Evolutionary conservation across 2,888 invertebrate genomes (phyloP).

Genomic region (Apamea anceps): DNA sequence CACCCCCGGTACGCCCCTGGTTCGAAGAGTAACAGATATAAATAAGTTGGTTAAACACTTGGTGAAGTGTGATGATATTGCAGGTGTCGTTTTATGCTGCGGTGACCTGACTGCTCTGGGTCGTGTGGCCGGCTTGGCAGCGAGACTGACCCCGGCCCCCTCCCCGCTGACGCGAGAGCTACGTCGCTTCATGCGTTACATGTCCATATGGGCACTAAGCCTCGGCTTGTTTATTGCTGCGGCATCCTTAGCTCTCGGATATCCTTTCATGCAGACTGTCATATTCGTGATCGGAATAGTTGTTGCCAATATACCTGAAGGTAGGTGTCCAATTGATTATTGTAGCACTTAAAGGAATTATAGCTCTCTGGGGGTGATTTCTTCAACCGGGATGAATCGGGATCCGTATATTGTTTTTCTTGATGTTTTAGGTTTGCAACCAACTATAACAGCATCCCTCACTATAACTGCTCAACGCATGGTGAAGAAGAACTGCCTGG

Average conservation of each 20-base stretch:
- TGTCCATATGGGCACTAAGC: slow-evolving; percentile 97
- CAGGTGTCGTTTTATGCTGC: slow-evolving; percentile 95
- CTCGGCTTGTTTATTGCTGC: slow-evolving; percentile 98
- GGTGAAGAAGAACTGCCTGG: slow-evolving; percentile 99
- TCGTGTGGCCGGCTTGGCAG: slow-evolving; percentile 97
- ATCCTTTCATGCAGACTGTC: slow-evolving; percentile 99
- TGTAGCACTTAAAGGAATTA: background rate
- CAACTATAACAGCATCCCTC: slow-evolving; percentile 99
- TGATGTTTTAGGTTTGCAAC: slow-evolving; percentile 92
- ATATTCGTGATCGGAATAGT: slow-evolving; percentile 99
- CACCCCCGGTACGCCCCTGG: background rate
- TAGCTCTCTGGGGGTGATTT: background rate
- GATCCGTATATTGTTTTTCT: background rate
- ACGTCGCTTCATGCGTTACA: slow-evolving; percentile 98
- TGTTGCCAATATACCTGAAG: slow-evolving; percentile 99
- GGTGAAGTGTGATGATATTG: slow-evolving; percentile 32
- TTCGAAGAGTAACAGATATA: background rate
- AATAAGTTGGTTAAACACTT: background rate
- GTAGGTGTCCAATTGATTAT: slow-evolving; percentile 63
- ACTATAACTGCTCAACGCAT: slow-evolving; percentile 99
- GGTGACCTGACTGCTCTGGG: slow-evolving; percentile 96
- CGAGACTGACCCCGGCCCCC: slow-evolving; percentile 97
- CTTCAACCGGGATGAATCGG: background rate
- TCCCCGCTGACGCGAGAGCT: slow-evolving; percentile 99
- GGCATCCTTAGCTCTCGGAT: slow-evolving; percentile 98